Percentiles rank a stretch among this genome's conserved stretches.
These are phyloP conservation scores for Mirounga angustirostris DNA, from an alignment of 2,113 vertebrate species.

Conservation along the genomic window DNA sequence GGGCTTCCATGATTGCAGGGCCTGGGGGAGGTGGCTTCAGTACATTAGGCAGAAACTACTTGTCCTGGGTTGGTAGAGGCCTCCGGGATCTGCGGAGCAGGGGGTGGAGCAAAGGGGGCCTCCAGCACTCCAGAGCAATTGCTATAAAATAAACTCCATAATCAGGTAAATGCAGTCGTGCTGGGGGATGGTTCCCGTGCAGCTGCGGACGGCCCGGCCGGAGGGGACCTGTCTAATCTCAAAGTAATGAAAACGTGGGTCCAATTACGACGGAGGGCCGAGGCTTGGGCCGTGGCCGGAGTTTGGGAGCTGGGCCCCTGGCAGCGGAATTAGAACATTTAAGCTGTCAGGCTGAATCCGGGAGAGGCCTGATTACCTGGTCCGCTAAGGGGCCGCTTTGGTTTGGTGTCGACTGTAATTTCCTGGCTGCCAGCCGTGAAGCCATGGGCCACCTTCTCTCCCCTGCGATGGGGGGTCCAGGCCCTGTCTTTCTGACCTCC, in stretches of 20 bases:
- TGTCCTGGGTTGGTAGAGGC: constrained; percentile 75
- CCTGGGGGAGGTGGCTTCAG: neutral
- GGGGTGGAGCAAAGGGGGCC: constrained; percentile 77
- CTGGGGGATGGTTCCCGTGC: constrained; percentile 92
- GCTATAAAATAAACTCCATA: constrained; percentile 94
- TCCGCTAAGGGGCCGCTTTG: constrained; percentile 92
- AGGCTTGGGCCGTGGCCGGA: constrained; percentile 51
- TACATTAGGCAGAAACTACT: constrained; percentile 85
- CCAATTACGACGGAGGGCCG: constrained; percentile 85
- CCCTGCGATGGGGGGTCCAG: constrained; percentile 69
- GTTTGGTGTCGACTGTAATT: constrained; percentile 95
- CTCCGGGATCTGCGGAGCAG: constrained; percentile 70
- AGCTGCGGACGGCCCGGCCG: constrained; percentile 85
- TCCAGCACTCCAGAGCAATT: constrained; percentile 88
- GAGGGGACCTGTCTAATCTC: constrained; percentile 92
- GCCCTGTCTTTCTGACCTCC: constrained; percentile 75
- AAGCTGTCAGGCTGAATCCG: constrained; percentile 95
- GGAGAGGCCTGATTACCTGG: constrained; percentile 94
- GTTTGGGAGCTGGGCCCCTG: constrained; percentile 84
- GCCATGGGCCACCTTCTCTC: constrained; percentile 88
- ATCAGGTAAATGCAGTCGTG: constrained; percentile 94
- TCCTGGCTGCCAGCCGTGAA: constrained; percentile 94
- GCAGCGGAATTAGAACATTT: constrained; percentile 92
- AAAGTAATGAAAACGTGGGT: constrained; percentile 88
- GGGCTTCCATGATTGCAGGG: constrained; percentile 64